Base-by-base conservation (phyloP, 2,113 vertebrate genomes). In the Apaloderma vittatum region DNA sequence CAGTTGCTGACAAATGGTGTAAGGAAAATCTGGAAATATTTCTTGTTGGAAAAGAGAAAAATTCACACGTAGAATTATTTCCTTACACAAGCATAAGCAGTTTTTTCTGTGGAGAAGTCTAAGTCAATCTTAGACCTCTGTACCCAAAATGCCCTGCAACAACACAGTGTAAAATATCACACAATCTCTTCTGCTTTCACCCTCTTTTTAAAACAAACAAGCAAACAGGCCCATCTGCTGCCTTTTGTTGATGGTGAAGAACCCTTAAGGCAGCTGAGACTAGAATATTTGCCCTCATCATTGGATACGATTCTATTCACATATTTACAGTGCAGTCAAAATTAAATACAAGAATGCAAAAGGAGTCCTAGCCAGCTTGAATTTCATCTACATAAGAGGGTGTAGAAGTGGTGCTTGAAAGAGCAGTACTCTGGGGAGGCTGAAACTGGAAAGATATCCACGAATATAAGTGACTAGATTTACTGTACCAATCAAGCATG, bases 401-500 rank as follows among this genome's bases (percentile, higher is more conserved):
- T 78, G 30, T 45, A 88, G 77, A 87, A 93, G 40, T 94, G 79
- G 82, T 97, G 52, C 80, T 96, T 94, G 86, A 94, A 95, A 88
- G 84, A 93, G 58, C 57, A 90, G 76, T 71, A 8, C 75, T 36
- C 59, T 34, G 78, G 85, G 73, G 86, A 89, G 22, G 15, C 51
- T 90, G 51, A 88, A 89, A 88, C 82, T 90, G 71, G 70, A 95
- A 96, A 94, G 37, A 88, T 79, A 86, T 76, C 62, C 68, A 74
- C 1, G 0, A 90, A 76, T 72, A 77, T 52, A 96, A 96, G 71
- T 78, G 93, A 93, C 65, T 59, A 78, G 57, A 62, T 94, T 97
- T 90, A 94, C 88, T 91, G 90, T 95, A 96, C 84, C 95, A 94
- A 91, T 90, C 88, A 96, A 91, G 88, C 93, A 88, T 94, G 81